Percentiles rank a stretch among this genome's conserved stretches.
phyloP scores from a whole-genome alignment of 2,888 invertebrate species.

The Platycheirus rosarum region DNA sequence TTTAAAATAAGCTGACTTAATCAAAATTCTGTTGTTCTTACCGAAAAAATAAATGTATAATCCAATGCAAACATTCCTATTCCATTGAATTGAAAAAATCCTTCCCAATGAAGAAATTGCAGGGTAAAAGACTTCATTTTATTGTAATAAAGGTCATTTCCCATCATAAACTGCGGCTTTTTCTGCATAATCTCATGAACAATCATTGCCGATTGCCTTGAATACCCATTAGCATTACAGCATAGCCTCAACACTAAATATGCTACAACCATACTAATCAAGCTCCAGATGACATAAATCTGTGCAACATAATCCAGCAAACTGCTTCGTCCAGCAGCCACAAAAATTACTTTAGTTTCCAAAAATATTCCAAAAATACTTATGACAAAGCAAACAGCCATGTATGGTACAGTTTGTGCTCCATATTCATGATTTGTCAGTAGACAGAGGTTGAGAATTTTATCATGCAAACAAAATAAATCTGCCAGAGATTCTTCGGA shows the following conservation, averaged over 20 bases:
- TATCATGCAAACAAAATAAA: constrained; percentile 81
- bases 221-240: constrained; percentile 80
- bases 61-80: constrained; percentile 81
- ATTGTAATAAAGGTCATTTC: constrained; percentile 82
- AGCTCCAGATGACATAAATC: constrained; percentile 80
- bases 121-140: constrained; percentile 82
- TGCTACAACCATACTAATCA: constrained; percentile 79
- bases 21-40: constrained; percentile 71
- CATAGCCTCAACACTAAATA: constrained; percentile 80
- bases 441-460: constrained; percentile 79
- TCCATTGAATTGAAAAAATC: constrained; percentile 82
- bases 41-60: constrained; percentile 83
- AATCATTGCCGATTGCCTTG: constrained; percentile 81
- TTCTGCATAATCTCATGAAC: constrained; percentile 83
- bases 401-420: constrained; percentile 80
- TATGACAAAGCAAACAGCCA: constrained; percentile 81
- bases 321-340: constrained; percentile 78
- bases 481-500: constrained; percentile 80
- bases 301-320: constrained; percentile 79
- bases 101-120: constrained; percentile 82
- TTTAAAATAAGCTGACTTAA: too few relatives aligned
- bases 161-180: constrained; percentile 82
- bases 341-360: constrained; percentile 81
- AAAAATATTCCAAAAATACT: constrained; percentile 81
- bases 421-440: constrained; percentile 80